Percentiles rank a stretch among this genome's conserved stretches.
These are phyloP conservation scores for Tangara arthus DNA, from an alignment of 2,797 vertebrate species.

Conservation along the genomic window DNA sequence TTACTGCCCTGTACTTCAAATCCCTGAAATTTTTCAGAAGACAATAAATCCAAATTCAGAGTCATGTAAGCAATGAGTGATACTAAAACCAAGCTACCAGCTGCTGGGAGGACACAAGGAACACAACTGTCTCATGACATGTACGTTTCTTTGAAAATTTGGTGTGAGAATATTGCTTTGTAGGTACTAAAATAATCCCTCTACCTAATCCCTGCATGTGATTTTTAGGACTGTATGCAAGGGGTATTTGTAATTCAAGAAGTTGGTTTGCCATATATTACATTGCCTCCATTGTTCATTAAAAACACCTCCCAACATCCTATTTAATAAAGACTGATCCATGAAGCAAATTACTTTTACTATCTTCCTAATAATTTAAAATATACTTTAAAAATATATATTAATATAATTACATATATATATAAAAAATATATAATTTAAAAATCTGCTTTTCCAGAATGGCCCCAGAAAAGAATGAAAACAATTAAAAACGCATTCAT, in stretches of 20 bases:
- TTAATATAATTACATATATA: no score
- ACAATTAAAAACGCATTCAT: conserved; percentile 33
- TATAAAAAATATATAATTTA: not conserved
- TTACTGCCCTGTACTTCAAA: not conserved
- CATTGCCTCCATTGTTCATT: not conserved
- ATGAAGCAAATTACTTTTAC: not conserved
- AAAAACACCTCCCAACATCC: not conserved
- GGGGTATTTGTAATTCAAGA: not conserved
- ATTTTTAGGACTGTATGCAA: not conserved
- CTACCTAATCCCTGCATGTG: not conserved
- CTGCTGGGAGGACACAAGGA: not conserved
- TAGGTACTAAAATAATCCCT: not conserved
- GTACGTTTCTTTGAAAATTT: not conserved
- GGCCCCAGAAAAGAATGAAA: not conserved
- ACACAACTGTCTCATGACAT: not conserved
- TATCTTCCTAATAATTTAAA: not conserved
- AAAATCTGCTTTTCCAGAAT: not conserved
- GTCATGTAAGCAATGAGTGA: not conserved
- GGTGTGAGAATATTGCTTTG: not conserved
- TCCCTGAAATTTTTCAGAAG: conserved; percentile 11
- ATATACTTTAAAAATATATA: not conserved
- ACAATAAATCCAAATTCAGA: conserved; percentile 10
- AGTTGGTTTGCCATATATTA: not conserved
- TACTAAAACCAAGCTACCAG: not conserved
- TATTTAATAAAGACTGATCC: not conserved